Percentiles rank a stretch among this genome's conserved stretches.
Conservation (phyloP, 1,140 invertebrate genomes). For the Drosophila ficusphila region DNA sequence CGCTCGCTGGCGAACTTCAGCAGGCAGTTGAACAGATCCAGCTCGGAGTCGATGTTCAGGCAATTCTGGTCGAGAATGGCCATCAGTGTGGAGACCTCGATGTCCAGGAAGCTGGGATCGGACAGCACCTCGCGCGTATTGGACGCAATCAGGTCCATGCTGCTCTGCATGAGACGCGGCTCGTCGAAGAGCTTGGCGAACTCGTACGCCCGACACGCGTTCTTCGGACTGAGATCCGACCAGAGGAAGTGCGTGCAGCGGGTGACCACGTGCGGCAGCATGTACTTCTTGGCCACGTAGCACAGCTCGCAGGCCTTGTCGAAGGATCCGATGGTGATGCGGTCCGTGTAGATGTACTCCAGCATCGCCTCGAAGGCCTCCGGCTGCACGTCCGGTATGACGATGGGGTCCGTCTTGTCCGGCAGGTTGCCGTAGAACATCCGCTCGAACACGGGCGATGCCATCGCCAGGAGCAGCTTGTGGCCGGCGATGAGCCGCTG, state of each 20-base stretch:
- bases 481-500: constrained; percentile 90
- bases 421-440: constrained; percentile 91
- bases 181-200: constrained; percentile 94
- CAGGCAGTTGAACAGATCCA: constrained; percentile 90
- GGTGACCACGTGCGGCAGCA: constrained; percentile 91
- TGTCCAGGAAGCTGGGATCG: constrained; percentile 90
- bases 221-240: constrained; percentile 91
- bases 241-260: constrained; percentile 92
- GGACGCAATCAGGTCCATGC: constrained; percentile 90
- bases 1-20: constrained; percentile 87
- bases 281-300: constrained; percentile 95
- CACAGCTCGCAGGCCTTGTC: constrained; percentile 93
- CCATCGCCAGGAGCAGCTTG: constrained; percentile 92
- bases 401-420: constrained; percentile 89
- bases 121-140: constrained; percentile 90
- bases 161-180: constrained; percentile 91
- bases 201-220: constrained; percentile 93
- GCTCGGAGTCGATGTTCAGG: constrained; percentile 89
- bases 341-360: constrained; percentile 93
- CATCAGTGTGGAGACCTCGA: constrained; percentile 89
- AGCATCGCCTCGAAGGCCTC: constrained; percentile 92
- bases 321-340: constrained; percentile 90
- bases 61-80: constrained; percentile 90
- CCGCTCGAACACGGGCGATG: constrained; percentile 92
- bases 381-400: constrained; percentile 92